Evolutionary conservation across 1,140 invertebrate species (phyloP), one percentile per base, ranked within the genome.

Genomic region (Apis mellifera): DNA sequence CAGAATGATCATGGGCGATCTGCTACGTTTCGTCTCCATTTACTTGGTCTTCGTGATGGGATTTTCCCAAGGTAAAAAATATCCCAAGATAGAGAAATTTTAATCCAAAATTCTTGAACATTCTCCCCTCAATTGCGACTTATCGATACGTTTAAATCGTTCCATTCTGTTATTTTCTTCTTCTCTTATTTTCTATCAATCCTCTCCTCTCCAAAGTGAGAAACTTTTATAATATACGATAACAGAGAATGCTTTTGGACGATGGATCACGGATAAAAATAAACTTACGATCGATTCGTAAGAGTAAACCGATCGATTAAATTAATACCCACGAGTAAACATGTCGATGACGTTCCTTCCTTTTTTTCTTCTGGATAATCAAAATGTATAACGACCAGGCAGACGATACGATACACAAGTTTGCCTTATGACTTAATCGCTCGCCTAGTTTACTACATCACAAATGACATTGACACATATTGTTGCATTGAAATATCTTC

Each of bases 41-140:
- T 99, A 99, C 92, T 94, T 98, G 65, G 98, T 99, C 1, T 99
- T 99, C 91, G 97, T 99, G 0, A 97, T 99, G 96, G 99, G 99
- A 83, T 99, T 99, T 92, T 99, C 99, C 21, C 99, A 99, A 97
- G 97, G 97, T 97, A 95, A 32, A n/a, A 32, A 32, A 84, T 23
- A 15, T 55, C 8, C n/a, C n/a, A n/a, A n/a, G 5, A 19, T 21
- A n/a, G 11, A 17, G 11, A 23, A n/a, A 54, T 17, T 42, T 48
- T 21, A 13, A 17, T 55, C 17, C 12, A 17, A 19, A 55, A 55
- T 0, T 7, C 1, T 55, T 17, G 17, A 17, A 55, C 19, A 65
- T 9, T 32, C 7, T 26, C n/a, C 17, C 52, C 9, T 9, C 59
- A 82, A 42, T 7, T 42, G 32, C 32, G 32, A 32, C 3, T 42